Percentiles rank a stretch among this genome's conserved stretches.
Evolutionary conservation across 2,888 invertebrate species (phyloP).

Genomic region (Chymomyza amoena): DNA sequence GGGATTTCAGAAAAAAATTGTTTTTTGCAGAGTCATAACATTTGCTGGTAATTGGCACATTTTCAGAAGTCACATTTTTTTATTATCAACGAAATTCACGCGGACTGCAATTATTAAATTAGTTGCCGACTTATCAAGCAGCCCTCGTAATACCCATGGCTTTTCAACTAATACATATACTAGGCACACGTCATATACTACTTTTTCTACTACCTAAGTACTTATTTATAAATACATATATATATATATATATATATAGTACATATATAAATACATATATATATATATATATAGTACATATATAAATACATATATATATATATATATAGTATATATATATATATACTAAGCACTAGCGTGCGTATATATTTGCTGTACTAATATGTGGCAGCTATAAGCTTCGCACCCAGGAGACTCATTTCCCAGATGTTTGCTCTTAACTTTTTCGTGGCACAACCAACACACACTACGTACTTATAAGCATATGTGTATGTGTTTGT

Average conservation of each 20-base stretch:
- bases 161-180: neutral
- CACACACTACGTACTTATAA: neutral
- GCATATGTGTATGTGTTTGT: conserved; percentile 8
- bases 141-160: too few relatives aligned
- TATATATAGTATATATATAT: neutral
- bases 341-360: neutral
- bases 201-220: neutral
- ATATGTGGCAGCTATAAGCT: neutral
- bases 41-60: too few relatives aligned
- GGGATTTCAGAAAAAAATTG: too few relatives aligned
- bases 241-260: neutral
- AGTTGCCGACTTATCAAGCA: too few relatives aligned
- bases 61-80: too few relatives aligned
- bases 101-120: too few relatives aligned
- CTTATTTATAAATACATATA: neutral
- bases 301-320: neutral
- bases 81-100: too few relatives aligned
- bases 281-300: neutral
- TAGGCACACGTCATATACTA: neutral
- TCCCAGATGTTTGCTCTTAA: neutral
- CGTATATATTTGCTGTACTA: neutral
- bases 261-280: neutral
- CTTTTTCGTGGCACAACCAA: neutral
- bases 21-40: too few relatives aligned
- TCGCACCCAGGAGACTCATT: conserved; percentile 3